Evolutionary conservation across 2,888 invertebrate species (phyloP).

Genomic region (Cistogaster globosa): DNA sequence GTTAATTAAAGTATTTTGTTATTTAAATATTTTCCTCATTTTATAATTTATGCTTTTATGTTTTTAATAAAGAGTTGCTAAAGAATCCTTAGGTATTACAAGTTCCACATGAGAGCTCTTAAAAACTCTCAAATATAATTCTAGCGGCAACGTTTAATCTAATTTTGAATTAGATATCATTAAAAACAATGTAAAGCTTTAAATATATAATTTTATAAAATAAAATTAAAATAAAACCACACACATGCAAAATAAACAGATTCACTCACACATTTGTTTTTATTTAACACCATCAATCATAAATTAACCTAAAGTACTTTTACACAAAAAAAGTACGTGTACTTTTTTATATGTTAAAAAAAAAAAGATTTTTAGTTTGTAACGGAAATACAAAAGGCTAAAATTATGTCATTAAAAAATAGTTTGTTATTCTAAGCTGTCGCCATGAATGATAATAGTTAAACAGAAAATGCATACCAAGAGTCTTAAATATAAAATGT

Average conservation of each 20-base stretch:
- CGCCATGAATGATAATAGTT: not conserved
- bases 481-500: not conserved
- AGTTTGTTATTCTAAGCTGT: conserved; percentile 32
- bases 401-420: conserved; percentile 27
- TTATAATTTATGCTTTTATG: conserved; percentile 31
- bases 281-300: conserved; percentile 41
- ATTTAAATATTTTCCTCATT: conserved; percentile 1
- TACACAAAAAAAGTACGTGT: not conserved
- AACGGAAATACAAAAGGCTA: conserved; percentile 55
- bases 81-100: not conserved
- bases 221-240: conserved; percentile 14
- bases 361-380: conserved; percentile 10
- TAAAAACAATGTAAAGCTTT: not conserved
- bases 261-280: not conserved
- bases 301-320: not conserved
- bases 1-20: conserved; percentile 25
- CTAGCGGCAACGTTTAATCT: conserved; percentile 9
- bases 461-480: conserved; percentile 28
- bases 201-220: not conserved
- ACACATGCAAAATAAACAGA: conserved; percentile 22
- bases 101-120: conserved; percentile 48
- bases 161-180: not conserved
- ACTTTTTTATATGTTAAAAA: not conserved
- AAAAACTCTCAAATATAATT: not conserved
- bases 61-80: not conserved